Evolutionary conservation across 2,888 invertebrate genomes (phyloP), one percentile per base, ranked within the genome.

Genomic region (Acleris holmiana): DNA sequence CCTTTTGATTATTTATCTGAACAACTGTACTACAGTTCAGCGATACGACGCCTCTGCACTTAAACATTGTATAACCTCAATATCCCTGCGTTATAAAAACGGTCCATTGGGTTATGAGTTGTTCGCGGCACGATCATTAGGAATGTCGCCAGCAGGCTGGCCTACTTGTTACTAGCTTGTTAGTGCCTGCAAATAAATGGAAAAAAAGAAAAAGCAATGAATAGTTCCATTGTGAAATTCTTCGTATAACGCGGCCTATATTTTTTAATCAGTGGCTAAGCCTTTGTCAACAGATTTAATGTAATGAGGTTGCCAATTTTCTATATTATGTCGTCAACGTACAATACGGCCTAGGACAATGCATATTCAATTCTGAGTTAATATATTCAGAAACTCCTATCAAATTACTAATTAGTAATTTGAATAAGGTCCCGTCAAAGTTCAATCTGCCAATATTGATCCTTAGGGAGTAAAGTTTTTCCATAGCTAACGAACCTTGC

Each of bases 391-490:
- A 71, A 77, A 76, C 78, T 76, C 77, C 75, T 73, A 71, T 74
- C 67, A 72, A 81, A 82, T 80, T 80, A 71, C 63, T 74, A 74
- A 75, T 75, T 75, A 72, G 77, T 78, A 78, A 84, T 84, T 84
- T 83, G 77, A 82, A 82, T 84, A 78, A 59, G 65, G 49, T 60
- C 49, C 71, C 78, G 80, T 80, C 77, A 78, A 84, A 84, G 83
- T 85, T 86, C 80, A 84, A 84, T 83, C 82, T 79, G 78, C 71
- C 77, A 83, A 84, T 86, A 88, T 86, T 85, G 88, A 84, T 85
- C 83, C 76, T 73, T 74, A 73, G 79, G 79, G 80, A 83, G 77
- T 76, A 71, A 82, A 83, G 80, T 86, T 88, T 85, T 86, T 83
- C 82, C 83, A 83, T 83, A 80, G 77, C 80, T 86, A 89, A 88